Evolutionary conservation across 2,113 vertebrate species (phyloP).

Genomic region (Opisthocomus hoazin): DNA sequence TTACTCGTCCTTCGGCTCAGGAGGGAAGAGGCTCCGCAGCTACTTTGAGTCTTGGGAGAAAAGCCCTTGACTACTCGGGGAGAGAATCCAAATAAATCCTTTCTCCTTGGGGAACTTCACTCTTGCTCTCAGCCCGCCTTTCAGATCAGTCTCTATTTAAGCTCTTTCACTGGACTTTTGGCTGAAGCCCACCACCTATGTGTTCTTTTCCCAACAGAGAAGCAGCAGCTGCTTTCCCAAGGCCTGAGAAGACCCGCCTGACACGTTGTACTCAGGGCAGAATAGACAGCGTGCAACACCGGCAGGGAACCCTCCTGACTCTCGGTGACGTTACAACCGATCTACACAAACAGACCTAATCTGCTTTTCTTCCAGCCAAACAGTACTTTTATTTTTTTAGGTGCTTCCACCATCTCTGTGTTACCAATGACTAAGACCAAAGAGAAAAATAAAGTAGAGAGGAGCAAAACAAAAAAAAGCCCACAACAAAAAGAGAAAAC

Average conservation of each 20-base stretch:
- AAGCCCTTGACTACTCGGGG: fast-evolving
- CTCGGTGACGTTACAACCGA: slow-evolving; percentile 68
- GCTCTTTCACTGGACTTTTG: background rate
- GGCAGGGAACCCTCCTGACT: slow-evolving; percentile 72
- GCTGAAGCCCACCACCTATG: slow-evolving; percentile 27
- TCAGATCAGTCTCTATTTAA: background rate
- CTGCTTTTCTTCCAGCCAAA: slow-evolving; percentile 47
- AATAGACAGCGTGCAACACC: slow-evolving; percentile 24
- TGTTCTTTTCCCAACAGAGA: background rate
- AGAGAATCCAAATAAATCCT: background rate
- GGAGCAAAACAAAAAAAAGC: background rate
- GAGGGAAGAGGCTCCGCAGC: background rate
- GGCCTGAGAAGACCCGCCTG: background rate
- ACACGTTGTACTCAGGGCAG: background rate
- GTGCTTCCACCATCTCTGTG: background rate
- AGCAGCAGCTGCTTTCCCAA: slow-evolving; percentile 43
- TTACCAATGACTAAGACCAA: background rate
- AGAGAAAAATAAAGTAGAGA: slow-evolving; percentile 39
- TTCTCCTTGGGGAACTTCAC: background rate
- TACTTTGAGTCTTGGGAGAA: background rate
- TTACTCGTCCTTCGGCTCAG: background rate
- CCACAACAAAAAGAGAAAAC: background rate
- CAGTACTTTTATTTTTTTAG: background rate
- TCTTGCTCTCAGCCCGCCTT: background rate
- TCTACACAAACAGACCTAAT: slow-evolving; percentile 79